These are phyloP conservation scores for Petrosia ficiformis DNA, from an alignment of 37 sponge, comb jelly and placozoan genomes.

Conservation along the genomic window DNA sequence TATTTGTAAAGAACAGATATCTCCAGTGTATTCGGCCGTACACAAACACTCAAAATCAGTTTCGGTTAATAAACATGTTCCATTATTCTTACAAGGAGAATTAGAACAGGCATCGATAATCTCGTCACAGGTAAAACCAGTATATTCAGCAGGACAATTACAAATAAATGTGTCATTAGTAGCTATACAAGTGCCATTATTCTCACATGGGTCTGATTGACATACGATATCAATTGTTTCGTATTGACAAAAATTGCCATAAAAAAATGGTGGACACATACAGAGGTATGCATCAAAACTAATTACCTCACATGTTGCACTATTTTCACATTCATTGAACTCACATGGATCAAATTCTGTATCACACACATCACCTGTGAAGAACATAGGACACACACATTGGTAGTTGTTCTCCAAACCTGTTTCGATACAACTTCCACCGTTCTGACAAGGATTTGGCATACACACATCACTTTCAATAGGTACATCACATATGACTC, in stretches of 20 bases:
- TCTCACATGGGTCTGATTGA: not conserved
- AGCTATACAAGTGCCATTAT: conserved; percentile 32
- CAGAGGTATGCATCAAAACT: conserved; percentile 21
- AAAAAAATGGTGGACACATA: conserved; percentile 21
- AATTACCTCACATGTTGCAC: conserved; percentile 34
- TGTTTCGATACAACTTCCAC: not conserved
- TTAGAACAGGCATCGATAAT: not conserved
- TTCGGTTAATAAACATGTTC: conserved; percentile 21
- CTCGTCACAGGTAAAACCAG: conserved; percentile 29
- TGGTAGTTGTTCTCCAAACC: not conserved
- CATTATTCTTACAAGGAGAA: conserved; percentile 40
- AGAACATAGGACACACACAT: conserved; percentile 20
- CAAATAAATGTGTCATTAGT: conserved; percentile 20
- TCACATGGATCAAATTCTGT: conserved; percentile 12
- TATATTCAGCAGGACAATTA: conserved; percentile 31
- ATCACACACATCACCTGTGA: conserved; percentile 25
- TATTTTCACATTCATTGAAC: conserved; percentile 23
- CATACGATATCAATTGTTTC: conserved; percentile 40
- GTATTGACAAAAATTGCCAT: conserved; percentile 31
- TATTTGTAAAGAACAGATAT: conserved; percentile 17
- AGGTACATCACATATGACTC: not conserved
- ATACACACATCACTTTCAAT: conserved; percentile 28
- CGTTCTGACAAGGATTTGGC: conserved; percentile 15
- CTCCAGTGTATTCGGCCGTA: conserved; percentile 38
- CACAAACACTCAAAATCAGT: conserved; percentile 25